Conservation (phyloP, 2,888 invertebrate species). For the Nudaria mundana region DNA sequence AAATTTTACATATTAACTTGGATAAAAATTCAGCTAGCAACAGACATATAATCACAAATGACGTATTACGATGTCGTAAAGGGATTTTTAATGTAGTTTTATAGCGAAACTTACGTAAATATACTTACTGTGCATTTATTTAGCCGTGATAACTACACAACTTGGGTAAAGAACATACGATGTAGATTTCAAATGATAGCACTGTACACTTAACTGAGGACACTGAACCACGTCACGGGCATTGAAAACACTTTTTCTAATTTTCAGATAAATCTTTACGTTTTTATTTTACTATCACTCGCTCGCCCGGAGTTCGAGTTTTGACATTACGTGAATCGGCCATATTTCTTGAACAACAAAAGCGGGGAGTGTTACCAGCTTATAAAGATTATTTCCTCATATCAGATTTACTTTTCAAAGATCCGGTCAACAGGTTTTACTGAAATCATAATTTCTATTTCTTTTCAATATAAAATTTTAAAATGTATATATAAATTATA, state of each 20-base stretch:
- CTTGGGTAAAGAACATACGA: conserved; percentile 44
- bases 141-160: conserved; percentile 41
- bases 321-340: conserved; percentile 71
- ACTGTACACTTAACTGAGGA: conserved; percentile 33
- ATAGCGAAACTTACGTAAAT: conserved; percentile 34
- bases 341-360: conserved; percentile 73
- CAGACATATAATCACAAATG: not conserved
- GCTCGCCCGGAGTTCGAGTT: conserved; percentile 64
- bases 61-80: conserved; percentile 8
- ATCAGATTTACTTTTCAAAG: too few relatives aligned
- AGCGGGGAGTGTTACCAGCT: conserved; percentile 54
- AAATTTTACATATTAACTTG: conserved; percentile 5
- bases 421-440: too few relatives aligned
- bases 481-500: too few relatives aligned
- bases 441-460: too few relatives aligned
- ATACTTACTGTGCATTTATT: conserved; percentile 71
- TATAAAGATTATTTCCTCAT: conserved; percentile 15
- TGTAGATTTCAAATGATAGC: conserved; percentile 28
- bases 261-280: conserved; percentile 52
- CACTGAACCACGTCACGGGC: conserved; percentile 49
- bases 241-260: conserved; percentile 35
- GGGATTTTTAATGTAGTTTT: conserved; percentile 8
- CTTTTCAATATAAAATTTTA: too few relatives aligned
- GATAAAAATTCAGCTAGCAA: conserved; percentile 1
- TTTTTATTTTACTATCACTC: conserved; percentile 57